A percentile compares a stretch with the other conserved stretches of the same genome.
phyloP scores from a whole-genome alignment of 2,113 vertebrate species.

The Columba livia region DNA sequence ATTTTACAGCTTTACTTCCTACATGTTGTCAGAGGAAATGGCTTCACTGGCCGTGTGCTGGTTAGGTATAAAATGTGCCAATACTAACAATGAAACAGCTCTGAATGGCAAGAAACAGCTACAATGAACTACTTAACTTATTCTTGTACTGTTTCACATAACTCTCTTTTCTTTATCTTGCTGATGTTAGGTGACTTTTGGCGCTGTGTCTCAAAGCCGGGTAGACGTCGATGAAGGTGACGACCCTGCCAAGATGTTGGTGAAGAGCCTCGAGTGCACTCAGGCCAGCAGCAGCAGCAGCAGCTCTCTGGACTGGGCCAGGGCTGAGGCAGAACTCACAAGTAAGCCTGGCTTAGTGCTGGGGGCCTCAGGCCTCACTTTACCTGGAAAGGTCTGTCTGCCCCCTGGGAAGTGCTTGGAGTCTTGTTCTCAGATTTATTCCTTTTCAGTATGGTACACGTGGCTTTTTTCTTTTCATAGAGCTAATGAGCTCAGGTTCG shows the following conservation, averaged over 20 bases:
- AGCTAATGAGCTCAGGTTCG: background rate
- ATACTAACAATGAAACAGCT: background rate
- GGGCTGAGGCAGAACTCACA: slow-evolving; percentile 83
- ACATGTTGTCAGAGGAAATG: background rate
- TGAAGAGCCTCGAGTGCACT: slow-evolving; percentile 74
- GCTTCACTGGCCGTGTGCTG: background rate
- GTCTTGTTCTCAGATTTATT: background rate
- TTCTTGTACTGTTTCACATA: background rate
- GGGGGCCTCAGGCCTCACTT: background rate
- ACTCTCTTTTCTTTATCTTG: background rate
- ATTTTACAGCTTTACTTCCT: background rate
- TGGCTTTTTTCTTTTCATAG: background rate
- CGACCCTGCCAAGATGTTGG: slow-evolving; percentile 5
- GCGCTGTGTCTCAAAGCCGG: slow-evolving; percentile 16
- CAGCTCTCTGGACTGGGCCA: slow-evolving; percentile 78
- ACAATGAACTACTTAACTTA: background rate
- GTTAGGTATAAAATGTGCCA: background rate
- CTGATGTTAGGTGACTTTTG: slow-evolving; percentile 25
- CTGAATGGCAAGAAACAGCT: background rate
- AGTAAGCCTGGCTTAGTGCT: slow-evolving; percentile 41
- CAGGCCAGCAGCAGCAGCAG: slow-evolving; percentile 75
- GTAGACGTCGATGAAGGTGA: slow-evolving; percentile 32
- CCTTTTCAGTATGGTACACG: background rate
- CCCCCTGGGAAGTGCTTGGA: background rate
- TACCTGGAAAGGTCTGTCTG: background rate